A percentile compares a stretch with the other conserved stretches of the same genome.
phyloP scores from a whole-genome alignment of 1,140 invertebrate genomes.

The Lucilia sericata region DNA sequence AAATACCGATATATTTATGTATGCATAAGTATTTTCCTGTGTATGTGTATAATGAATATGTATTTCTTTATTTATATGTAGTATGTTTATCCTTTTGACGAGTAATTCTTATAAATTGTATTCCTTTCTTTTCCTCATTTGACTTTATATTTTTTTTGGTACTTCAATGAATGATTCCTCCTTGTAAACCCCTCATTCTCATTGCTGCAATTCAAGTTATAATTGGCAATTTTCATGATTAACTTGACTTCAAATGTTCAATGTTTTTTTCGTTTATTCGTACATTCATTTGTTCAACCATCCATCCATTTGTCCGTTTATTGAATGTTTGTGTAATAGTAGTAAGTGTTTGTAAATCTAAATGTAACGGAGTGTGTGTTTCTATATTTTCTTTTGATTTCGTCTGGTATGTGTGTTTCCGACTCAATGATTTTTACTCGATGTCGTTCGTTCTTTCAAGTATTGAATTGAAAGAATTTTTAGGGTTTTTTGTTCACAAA shows the following conservation, averaged over 20 bases:
- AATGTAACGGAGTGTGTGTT: not conserved
- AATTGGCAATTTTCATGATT: slow-evolving; percentile 28
- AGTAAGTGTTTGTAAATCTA: not conserved
- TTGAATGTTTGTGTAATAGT: too few species aligned
- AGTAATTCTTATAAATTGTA: too few species aligned
- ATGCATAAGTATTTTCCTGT: too few species aligned
- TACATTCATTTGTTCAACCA: too few species aligned
- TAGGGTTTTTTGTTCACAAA: not conserved
- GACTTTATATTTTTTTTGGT: not conserved
- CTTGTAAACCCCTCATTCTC: not conserved
- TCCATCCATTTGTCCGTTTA: too few species aligned
- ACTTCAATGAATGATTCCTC: not conserved
- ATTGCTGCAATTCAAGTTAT: not conserved
- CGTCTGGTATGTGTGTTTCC: not conserved
- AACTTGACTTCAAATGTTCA: slow-evolving; percentile 11
- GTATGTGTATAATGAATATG: too few species aligned
- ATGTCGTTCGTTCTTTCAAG: not conserved
- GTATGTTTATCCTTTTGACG: too few species aligned
- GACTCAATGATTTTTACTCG: not conserved
- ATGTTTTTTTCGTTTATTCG: not conserved
- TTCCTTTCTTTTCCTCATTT: not conserved
- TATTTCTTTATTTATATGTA: too few species aligned
- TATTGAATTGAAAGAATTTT: not conserved
- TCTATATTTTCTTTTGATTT: not conserved
- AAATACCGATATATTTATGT: too few species aligned